A percentile compares a stretch with the other conserved stretches of the same genome.
These are phyloP conservation scores for Palythoa caribaeorum DNA, from an alignment of 92 coral and sea anemone genomes.

Conservation along the genomic window DNA sequence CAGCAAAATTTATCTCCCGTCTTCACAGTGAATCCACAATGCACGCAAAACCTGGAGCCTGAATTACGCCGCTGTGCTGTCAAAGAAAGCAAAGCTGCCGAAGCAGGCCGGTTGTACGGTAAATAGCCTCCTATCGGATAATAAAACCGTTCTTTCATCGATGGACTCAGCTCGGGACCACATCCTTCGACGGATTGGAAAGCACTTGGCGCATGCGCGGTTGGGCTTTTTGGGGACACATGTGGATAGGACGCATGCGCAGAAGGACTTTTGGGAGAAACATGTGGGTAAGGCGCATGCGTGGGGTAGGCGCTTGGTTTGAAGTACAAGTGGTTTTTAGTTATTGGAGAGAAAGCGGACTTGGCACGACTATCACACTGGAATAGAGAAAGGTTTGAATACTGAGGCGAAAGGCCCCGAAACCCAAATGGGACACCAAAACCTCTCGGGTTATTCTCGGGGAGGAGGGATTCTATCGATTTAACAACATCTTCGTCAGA, in stretches of 20 bases:
- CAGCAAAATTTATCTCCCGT: constrained; percentile 93
- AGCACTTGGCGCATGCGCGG: constrained; percentile 67
- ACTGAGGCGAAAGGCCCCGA: constrained; percentile 53
- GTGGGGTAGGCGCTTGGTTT: constrained; percentile 60
- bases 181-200: constrained; percentile 77
- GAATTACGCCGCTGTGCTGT: constrained; percentile 64
- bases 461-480: constrained; percentile 94
- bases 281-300: constrained; percentile 55
- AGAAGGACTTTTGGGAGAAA: constrained; percentile 50
- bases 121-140: constrained; percentile 69
- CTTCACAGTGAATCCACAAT: constrained; percentile 78
- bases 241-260: constrained; percentile 55
- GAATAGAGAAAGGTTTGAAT: constrained; percentile 32
- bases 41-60: constrained; percentile 63
- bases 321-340: constrained; percentile 71
- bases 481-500: constrained; percentile 94
- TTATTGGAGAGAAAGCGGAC: constrained; percentile 94
- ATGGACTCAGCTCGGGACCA: constrained; percentile 58
- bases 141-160: constrained; percentile 77
- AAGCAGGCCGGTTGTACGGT: constrained; percentile 70
- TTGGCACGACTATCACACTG: constrained; percentile 65
- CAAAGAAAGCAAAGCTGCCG: constrained; percentile 59
- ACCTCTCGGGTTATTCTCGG: constrained; percentile 66
- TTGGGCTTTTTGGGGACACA: constrained; percentile 62
- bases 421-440: constrained; percentile 57